Base-by-base conservation (phyloP, 1,140 invertebrate species). In the Trissolcus basalis region DNA sequence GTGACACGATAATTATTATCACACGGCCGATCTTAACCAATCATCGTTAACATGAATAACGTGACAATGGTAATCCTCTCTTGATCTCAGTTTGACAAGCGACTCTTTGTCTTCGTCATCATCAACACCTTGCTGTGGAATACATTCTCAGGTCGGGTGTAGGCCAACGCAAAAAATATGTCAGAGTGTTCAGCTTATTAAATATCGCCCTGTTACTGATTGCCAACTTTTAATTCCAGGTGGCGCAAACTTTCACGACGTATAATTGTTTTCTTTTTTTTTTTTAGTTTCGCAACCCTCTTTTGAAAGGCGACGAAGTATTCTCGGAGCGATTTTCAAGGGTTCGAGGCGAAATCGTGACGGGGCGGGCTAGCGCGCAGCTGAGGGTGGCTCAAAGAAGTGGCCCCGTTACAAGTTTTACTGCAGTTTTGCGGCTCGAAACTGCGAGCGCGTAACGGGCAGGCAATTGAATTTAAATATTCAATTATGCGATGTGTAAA, bases 401-500 rank as follows among this genome's bases (percentile, higher is more conserved):
- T 87, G 85, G 87, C 86, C 85, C 87, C 85, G 87, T 88, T 88
- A 89, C 87, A 88, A 89, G 87, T 88, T 88, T 89, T 87, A 89
- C 86, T 88, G 86, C 87, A 89, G 86, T 89, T 89, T 89, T 89
- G 87, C 85, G 87, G 87, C 86, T 88, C 81, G 82, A 83, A 82
- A 86, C 81, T 85, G 83, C 81, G 86, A 86, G 85, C 83, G 85
- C 83, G 83, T 87, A 86, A 86, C 82, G 83, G 82, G 75, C 68
- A 79, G 72, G 86, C 88, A 89, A 89, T 90, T 89, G 88, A 89
- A 89, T 89, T 90, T 89, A 90, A 89, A 88, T 88, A 87, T 89
- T 89, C 87, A 89, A 89, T 89, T 89, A 90, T 90, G 88, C 89
- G 87, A 88, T 90, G 89, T 90, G 89, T 89, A 90, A 90, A 90